A percentile compares a stretch with the other conserved stretches of the same genome.
Evolutionary conservation across 37 sponge, comb jelly and placozoan genomes (phyloP).

Genomic region (Tethya wilhelma): DNA sequence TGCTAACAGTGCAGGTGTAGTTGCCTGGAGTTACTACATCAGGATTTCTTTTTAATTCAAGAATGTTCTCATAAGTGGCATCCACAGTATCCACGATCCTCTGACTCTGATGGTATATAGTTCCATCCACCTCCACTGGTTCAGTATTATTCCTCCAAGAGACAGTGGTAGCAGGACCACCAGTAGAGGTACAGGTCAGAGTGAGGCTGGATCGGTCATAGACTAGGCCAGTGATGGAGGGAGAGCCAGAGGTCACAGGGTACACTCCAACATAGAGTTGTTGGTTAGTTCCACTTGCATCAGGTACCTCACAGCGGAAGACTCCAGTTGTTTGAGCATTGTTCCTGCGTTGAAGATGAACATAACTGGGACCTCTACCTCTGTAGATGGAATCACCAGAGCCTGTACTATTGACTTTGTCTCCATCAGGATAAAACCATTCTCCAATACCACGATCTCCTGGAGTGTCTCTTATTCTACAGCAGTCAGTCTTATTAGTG

Average conservation of each 20-base stretch:
- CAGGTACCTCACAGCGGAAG: too few relatives aligned
- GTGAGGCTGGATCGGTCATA: neutral
- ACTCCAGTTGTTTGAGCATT: too few relatives aligned
- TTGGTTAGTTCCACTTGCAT: too few relatives aligned
- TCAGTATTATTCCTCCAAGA: constrained; percentile 16
- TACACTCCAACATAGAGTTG: too few relatives aligned
- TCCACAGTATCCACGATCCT: neutral
- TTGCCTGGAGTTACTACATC: too few relatives aligned
- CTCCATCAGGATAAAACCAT: neutral
- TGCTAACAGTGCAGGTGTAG: constrained; percentile 16
- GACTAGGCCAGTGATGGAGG: neutral
- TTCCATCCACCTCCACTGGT: neutral
- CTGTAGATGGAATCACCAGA: too few relatives aligned
- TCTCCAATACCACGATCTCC: neutral
- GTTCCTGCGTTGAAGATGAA: neutral
- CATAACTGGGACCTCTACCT: constrained; percentile 2
- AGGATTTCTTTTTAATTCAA: too few relatives aligned
- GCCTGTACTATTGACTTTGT: too few relatives aligned
- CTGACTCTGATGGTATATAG: constrained; percentile 3
- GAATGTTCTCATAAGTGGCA: constrained; percentile 16
- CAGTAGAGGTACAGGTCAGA: constrained; percentile 32
- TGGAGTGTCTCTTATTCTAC: neutral
- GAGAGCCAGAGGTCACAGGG: too few relatives aligned
- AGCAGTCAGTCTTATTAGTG: neutral
- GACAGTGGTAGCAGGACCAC: constrained; percentile 25